phyloP scores from a whole-genome alignment of 2,888 invertebrate species.

The Phyllotreta cruciferae region DNA sequence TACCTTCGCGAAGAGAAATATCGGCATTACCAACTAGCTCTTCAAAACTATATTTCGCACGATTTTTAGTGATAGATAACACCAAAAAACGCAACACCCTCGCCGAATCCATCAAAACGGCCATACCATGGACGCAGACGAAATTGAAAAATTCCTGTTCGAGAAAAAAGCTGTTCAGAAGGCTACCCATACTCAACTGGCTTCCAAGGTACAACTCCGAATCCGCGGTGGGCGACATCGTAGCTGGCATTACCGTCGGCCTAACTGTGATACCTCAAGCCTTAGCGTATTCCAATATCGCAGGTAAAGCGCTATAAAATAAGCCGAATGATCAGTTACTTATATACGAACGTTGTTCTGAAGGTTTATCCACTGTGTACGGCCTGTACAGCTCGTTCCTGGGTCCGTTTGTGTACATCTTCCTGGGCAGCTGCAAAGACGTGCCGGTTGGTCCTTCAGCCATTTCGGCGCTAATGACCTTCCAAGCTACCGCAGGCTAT shows the following conservation, averaged over 20 bases:
- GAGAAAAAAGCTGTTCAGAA: constrained; percentile 75
- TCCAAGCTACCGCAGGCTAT: constrained; percentile 73
- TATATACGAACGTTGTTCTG: not conserved
- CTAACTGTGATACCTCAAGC: constrained; percentile 93
- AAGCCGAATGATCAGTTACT: not conserved
- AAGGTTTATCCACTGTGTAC: constrained; percentile 76
- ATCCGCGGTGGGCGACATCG: constrained; percentile 84
- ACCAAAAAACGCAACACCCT: constrained; percentile 37
- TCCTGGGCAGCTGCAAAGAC: constrained; percentile 91
- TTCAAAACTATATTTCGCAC: not conserved
- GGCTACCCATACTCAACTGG: constrained; percentile 80
- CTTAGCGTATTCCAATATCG: constrained; percentile 80
- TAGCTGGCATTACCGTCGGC: constrained; percentile 86
- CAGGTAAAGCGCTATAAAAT: constrained; percentile 51
- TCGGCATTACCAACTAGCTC: not conserved
- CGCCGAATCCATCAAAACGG: constrained; percentile 43
- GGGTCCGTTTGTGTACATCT: constrained; percentile 87
- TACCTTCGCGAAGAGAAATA: constrained; percentile 8
- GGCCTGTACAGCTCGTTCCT: constrained; percentile 93
- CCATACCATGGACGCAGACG: constrained; percentile 58
- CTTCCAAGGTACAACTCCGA: constrained; percentile 77
- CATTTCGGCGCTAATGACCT: constrained; percentile 86
- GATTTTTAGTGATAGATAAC: constrained; percentile 40
- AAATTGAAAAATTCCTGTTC: constrained; percentile 65
- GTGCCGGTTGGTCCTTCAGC: constrained; percentile 94